Evolutionary conservation across 2,113 vertebrate genomes (phyloP).

Genomic region (Pantherophis guttatus): DNA sequence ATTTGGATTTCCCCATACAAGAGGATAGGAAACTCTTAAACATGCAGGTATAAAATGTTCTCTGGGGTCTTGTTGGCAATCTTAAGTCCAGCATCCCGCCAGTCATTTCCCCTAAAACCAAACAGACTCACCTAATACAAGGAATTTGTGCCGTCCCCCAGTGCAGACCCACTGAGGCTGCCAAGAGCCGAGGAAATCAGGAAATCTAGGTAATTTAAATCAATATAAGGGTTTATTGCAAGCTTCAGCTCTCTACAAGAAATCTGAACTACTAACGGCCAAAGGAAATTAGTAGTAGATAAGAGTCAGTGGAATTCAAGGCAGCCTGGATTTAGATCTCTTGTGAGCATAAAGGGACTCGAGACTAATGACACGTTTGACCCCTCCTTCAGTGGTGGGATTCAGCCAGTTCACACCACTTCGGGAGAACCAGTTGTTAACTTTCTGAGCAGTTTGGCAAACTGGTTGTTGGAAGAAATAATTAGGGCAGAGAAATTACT

Average conservation of each 20-base stretch:
- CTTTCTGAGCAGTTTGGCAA: too few relatives aligned
- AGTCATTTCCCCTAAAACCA: neutral
- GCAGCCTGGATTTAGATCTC: neutral
- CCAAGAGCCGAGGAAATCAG: neutral
- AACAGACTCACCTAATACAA: too few relatives aligned
- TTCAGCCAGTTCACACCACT: too few relatives aligned
- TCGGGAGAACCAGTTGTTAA: too few relatives aligned
- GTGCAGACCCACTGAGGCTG: too few relatives aligned
- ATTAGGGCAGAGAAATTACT: too few relatives aligned
- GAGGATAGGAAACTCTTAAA: neutral
- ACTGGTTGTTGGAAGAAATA: too few relatives aligned
- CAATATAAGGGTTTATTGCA: neutral
- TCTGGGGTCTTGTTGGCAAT: neutral
- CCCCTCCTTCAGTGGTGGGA: too few relatives aligned
- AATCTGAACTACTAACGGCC: neutral
- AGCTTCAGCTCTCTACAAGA: neutral
- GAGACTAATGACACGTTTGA: neutral
- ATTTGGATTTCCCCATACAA: neutral
- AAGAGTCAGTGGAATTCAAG: neutral
- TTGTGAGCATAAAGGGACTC: neutral
- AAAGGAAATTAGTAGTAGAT: neutral
- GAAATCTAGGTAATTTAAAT: neutral
- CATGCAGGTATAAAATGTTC: neutral
- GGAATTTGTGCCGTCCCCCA: neutral
- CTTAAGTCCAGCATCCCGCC: neutral